Percentiles rank a stretch among this genome's conserved stretches.
Conservation (phyloP, 2,888 invertebrate genomes). For the Pyrrhosoma nymphula region DNA sequence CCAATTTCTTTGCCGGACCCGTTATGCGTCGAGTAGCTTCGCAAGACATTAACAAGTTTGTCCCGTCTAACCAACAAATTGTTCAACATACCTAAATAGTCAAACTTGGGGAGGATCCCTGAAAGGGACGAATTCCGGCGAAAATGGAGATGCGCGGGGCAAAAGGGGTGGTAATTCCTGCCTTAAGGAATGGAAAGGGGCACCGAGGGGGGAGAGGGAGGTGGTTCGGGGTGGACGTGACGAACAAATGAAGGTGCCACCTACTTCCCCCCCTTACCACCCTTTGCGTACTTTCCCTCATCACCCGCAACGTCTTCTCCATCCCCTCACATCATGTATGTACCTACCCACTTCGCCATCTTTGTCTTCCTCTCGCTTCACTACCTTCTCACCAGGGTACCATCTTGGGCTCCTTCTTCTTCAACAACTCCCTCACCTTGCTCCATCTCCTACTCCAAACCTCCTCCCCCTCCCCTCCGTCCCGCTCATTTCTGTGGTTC, state of each 20-base stretch:
- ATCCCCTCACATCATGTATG: neutral
- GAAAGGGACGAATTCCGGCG: constrained; percentile 11
- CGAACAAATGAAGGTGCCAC: constrained; percentile 59
- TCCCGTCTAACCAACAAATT: constrained; percentile 17
- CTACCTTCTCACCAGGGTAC: constrained; percentile 14
- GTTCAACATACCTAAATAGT: constrained; percentile 35
- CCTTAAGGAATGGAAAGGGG: neutral
- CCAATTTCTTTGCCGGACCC: neutral
- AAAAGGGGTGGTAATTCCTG: constrained; percentile 32
- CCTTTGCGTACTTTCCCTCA: constrained; percentile 31
- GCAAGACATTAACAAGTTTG: constrained; percentile 40
- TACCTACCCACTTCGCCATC: constrained; percentile 30
- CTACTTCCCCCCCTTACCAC: too few species aligned
- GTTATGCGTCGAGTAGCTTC: neutral
- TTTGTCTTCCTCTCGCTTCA: constrained; percentile 64
- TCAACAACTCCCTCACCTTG: constrained; percentile 55
- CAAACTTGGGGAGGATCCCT: constrained; percentile 12
- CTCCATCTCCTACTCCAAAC: neutral
- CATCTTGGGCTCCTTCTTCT: constrained; percentile 37
- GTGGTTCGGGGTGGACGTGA: constrained; percentile 26
- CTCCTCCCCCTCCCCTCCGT: constrained; percentile 34
- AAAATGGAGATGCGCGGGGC: neutral
- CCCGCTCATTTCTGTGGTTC: constrained; percentile 45
- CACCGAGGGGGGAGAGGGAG: neutral
- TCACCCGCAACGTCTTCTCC: neutral